phyloP scores from a whole-genome alignment of 1,140 invertebrate species.

The Lanistes nyassanus region DNA sequence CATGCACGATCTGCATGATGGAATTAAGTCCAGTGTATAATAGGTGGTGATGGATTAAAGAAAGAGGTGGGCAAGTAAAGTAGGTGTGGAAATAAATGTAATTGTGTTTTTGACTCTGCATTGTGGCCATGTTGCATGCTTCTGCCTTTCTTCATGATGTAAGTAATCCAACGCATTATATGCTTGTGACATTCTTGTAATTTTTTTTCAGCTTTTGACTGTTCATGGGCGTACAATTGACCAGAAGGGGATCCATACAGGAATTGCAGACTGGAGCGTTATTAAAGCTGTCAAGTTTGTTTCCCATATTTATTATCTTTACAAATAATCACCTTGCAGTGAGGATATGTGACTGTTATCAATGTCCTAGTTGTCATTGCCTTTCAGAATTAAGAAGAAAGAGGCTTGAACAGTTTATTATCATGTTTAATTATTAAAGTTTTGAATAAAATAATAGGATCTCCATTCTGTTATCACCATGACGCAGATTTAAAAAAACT shows the following conservation, averaged over 20 bases:
- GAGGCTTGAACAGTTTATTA: not conserved
- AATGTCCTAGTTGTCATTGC: not conserved
- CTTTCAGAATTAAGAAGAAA: not conserved
- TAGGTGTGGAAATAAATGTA: too few relatives aligned
- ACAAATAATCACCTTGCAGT: not conserved
- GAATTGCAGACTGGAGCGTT: constrained; percentile 93
- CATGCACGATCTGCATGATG: too few relatives aligned
- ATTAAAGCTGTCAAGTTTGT: constrained; percentile 88
- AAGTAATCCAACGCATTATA: not conserved
- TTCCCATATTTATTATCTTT: too few relatives aligned
- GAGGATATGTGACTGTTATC: not conserved
- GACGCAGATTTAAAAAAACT: constrained; percentile 35
- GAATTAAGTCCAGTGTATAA: too few relatives aligned
- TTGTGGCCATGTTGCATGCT: too few relatives aligned
- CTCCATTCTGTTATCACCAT: not conserved
- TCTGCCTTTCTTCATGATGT: not conserved
- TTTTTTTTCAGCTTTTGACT: constrained; percentile 77
- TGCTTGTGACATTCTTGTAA: not conserved
- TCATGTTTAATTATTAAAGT: not conserved
- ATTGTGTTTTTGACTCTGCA: too few relatives aligned
- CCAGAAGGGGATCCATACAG: constrained; percentile 94
- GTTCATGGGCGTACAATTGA: constrained; percentile 96
- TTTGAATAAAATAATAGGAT: not conserved
- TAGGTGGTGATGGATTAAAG: too few relatives aligned
- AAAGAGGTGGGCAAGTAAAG: too few relatives aligned